Percentiles rank a stretch among this genome's conserved stretches.
Evolutionary conservation across 2,113 vertebrate species (phyloP).

Genomic region (Accipiter virgatus): DNA sequence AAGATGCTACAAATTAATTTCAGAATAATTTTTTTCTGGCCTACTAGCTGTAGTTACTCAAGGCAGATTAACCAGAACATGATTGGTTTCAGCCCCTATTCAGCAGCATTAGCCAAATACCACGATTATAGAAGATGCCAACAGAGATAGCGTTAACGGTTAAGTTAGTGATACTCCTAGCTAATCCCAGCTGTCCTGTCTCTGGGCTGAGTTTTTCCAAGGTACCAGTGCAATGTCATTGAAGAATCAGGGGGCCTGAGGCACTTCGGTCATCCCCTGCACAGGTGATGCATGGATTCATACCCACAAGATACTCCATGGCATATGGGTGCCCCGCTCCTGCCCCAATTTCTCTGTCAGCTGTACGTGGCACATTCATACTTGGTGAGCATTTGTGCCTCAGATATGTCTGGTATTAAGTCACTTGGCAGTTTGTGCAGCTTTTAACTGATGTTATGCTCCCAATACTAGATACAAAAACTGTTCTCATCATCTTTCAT

Average conservation of each 20-base stretch:
- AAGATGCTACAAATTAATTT: constrained; percentile 54
- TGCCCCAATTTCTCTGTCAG: neutral
- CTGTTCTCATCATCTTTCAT: constrained; percentile 8
- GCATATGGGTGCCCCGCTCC: neutral
- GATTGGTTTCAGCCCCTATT: constrained; percentile 32
- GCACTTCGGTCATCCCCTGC: neutral
- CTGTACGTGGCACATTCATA: neutral
- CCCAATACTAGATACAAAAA: neutral
- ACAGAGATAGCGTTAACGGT: neutral
- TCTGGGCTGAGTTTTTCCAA: neutral
- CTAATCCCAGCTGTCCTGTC: neutral
- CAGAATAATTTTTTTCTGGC: constrained; percentile 61
- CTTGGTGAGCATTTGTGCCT: neutral
- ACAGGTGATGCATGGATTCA: neutral
- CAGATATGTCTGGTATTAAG: neutral
- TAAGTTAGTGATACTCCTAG: neutral
- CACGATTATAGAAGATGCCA: constrained; percentile 22
- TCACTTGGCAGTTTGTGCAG: neutral
- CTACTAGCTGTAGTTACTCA: constrained; percentile 61
- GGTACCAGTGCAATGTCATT: neutral
- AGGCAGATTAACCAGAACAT: constrained; percentile 58
- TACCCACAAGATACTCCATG: neutral
- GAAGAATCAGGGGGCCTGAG: neutral
- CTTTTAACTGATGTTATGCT: neutral
- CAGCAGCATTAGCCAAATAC: constrained; percentile 29